Base-by-base conservation (phyloP, 2,888 invertebrate genomes). In the Cheiracanthium punctorium region DNA sequence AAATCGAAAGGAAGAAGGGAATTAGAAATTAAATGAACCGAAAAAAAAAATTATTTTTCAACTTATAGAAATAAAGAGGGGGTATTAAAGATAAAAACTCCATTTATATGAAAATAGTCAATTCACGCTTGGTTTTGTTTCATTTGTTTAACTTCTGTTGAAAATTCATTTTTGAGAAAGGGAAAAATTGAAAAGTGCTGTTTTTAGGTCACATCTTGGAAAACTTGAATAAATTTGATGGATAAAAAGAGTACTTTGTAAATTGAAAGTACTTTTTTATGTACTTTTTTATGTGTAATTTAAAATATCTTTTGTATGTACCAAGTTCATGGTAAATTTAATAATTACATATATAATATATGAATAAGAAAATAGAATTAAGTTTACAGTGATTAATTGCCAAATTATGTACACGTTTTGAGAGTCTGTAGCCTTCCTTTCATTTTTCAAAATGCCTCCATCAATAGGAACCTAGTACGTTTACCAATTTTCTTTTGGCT, bases 61-160 rank as follows among this genome's bases (percentile, higher is more conserved):
- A 71, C 71, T 74, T 48, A 74, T 79, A 79, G 79, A 79, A 84
- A 79, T 67, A 37, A 28, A 24, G 24, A 33, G 30, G 77, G 33
- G 52, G 65, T 67, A 24, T 52, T 69, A 73, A 79, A 84, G 79
- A 84, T 79, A 84, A 84, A 80, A 82, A 84, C 52, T 52, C 74
- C 84, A 84, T 84, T 84, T 84, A 84, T 84, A 84, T 84, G 84
- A 84, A 84, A 84, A 84, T 84, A 64, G 84, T 84, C 84, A 69
- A 84, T 84, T 84, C 79, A 84, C 58, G 79, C 79, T 84, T 67
- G 79, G 79, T 84, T 84, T 84, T 84, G 84, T 84, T 84, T 70
- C 79, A 79, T 84, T 84, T 84, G 84, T 84, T 74, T 79, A 79
- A 77, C 84, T 79, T 73, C 79, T 69, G 32, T 84, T 12, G 73